Conservation (phyloP, 2,888 invertebrate species). For the Tubulanus polymorphus region DNA sequence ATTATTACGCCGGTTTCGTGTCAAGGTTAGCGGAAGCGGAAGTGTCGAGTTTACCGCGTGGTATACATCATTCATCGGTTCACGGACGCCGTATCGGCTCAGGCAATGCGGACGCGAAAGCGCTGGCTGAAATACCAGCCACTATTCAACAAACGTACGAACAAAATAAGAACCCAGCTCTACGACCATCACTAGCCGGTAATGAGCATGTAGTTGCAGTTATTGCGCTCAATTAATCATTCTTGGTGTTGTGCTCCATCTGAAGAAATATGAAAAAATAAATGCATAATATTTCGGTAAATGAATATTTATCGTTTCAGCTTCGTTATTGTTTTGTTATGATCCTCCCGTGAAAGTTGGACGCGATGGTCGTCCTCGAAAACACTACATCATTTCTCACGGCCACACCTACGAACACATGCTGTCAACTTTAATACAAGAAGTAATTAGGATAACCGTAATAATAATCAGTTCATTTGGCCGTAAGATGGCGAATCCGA, state of each 20-base stretch:
- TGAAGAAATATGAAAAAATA: too few relatives aligned
- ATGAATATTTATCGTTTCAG: slow-evolving; percentile 23
- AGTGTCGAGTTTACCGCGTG: slow-evolving; percentile 34
- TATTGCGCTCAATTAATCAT: not conserved
- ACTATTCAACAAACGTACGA: slow-evolving; percentile 34
- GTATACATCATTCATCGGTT: slow-evolving; percentile 32
- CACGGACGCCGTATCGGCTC: slow-evolving; percentile 26
- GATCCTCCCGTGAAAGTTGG: slow-evolving; percentile 36
- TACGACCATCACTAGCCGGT: slow-evolving; percentile 39
- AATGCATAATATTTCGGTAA: too few relatives aligned
- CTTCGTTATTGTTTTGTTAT: slow-evolving; percentile 35
- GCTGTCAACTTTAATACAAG: slow-evolving; percentile 34
- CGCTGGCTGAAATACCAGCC: slow-evolving; percentile 30
- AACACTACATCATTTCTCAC: slow-evolving; percentile 32
- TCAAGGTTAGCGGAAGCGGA: slow-evolving; percentile 29
- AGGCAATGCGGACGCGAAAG: slow-evolving; percentile 30
- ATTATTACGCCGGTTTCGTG: slow-evolving; percentile 30
- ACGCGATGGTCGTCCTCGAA: slow-evolving; percentile 36
- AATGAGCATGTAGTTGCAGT: not conserved
- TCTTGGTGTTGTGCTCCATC: too few relatives aligned
- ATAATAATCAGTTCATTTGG: not conserved
- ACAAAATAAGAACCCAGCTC: slow-evolving; percentile 35
- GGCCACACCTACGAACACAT: slow-evolving; percentile 37
- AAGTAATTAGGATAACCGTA: slow-evolving; percentile 22
- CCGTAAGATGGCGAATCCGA: not conserved